Conservation (phyloP, 2,113 vertebrate species). For the Bungarus multicinctus region DNA sequence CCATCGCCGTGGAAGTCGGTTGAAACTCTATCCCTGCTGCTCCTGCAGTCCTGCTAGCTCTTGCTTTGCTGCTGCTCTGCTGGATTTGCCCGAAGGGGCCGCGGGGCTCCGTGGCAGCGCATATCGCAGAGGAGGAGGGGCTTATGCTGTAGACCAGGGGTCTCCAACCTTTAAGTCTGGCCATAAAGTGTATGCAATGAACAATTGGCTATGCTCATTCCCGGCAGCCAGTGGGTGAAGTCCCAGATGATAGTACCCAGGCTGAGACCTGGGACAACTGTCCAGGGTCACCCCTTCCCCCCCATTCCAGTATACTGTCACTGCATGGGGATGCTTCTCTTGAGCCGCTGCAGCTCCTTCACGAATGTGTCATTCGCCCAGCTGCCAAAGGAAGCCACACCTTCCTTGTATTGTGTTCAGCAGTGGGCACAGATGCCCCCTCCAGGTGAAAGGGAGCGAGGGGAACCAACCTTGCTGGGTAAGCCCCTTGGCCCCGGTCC, state of each 20-base stretch:
- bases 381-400: background rate
- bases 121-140: no score
- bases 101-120: no score
- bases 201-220: background rate
- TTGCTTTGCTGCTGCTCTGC: background rate
- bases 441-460: background rate
- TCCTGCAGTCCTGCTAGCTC: background rate
- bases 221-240: background rate
- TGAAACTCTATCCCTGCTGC: background rate
- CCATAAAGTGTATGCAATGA: background rate
- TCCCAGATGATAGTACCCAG: background rate
- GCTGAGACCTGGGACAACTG: no score
- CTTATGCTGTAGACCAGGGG: no score
- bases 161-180: no score
- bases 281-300: no score
- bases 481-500: background rate
- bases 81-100: background rate
- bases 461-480: background rate
- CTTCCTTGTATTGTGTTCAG: background rate
- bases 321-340: background rate
- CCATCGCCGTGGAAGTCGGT: background rate
- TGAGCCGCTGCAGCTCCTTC: background rate
- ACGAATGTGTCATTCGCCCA: rapidly evolving
- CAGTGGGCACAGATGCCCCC: background rate
- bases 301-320: background rate